These are phyloP conservation scores for Hedychridium roseum DNA, from an alignment of 2,888 invertebrate species.

Conservation along the genomic window DNA sequence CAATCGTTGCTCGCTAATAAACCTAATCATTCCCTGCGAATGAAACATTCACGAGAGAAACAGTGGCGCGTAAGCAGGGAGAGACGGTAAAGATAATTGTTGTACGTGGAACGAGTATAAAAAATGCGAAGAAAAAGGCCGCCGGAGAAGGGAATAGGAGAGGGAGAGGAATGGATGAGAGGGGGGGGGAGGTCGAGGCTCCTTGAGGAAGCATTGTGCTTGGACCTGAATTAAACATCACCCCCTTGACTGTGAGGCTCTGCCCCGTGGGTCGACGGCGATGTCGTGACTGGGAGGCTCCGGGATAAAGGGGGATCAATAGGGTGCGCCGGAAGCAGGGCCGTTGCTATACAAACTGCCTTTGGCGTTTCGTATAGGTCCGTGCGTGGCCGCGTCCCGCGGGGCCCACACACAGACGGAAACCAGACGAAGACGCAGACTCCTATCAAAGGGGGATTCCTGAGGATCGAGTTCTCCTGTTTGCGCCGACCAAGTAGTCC, in stretches of 20 bases:
- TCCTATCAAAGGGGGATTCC: no score
- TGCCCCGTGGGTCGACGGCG: conserved; percentile 44
- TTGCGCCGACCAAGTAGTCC: no score
- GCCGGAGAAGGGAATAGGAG: conserved; percentile 19
- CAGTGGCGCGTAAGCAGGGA: no score
- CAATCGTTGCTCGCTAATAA: no score
- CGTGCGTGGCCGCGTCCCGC: conserved; percentile 33
- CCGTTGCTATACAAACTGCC: conserved; percentile 44
- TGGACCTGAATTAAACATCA: conserved; percentile 50
- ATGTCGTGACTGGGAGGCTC: conserved; percentile 47
- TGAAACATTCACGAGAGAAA: no score
- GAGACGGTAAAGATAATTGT: no score
- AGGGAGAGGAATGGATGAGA: conserved; percentile 1
- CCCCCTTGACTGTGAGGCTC: conserved; percentile 43
- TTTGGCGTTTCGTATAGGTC: conserved; percentile 38
- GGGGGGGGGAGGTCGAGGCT: conserved; percentile 15
- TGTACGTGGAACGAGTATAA: no score
- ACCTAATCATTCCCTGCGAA: no score
- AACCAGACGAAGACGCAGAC: conserved; percentile 14
- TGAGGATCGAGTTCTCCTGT: background rate
- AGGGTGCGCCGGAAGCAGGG: conserved; percentile 42
- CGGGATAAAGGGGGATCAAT: conserved; percentile 45
- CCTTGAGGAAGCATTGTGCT: conserved; percentile 48
- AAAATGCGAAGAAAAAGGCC: no score
- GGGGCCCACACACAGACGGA: conserved; percentile 32